Evolutionary conservation across 2,888 invertebrate species (phyloP), one percentile per base, ranked within the genome.

Genomic region (Tetranychus truncatus): DNA sequence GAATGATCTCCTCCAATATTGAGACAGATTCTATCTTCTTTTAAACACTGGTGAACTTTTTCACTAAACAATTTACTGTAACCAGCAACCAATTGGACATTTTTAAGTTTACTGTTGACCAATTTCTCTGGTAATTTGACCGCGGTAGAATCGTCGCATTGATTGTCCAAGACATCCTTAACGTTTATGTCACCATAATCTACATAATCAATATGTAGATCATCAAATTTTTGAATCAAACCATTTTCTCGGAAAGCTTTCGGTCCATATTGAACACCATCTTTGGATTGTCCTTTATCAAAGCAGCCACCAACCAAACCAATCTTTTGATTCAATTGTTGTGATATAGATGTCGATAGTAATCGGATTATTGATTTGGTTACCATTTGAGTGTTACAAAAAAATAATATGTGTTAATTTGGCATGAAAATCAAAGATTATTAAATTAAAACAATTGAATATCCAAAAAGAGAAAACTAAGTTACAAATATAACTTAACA

Each of bases 1-100:
- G 91, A 89, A 84, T 95, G 95, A 82, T 95, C 95, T 4, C 95
- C 95, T 1, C 95, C 95, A 69, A 95, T 84, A 1, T 89, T 89
- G 74, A 95, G 20, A 69, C 77, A 77, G 24, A 76, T 74, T 20
- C 74, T 72, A 1, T 69, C 74, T n/a, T 78, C 76, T 66, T 66
- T 21, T 34, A 78, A 55, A 44, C 76, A 66, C n/a, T 77, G 66
- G 66, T 73, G 73, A 11, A 78, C 78, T 74, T 72, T 73, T 20
- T 74, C 44, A 21, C 76, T 76, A 9, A 78, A 46, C 77, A 78
- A 75, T 75, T 66, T 74, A 21, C 71, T 45, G 1, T 9, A n/a
- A 21, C 18, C 18, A 20, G 34, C 20, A 6, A 74, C 24, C 8
- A 44, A 5, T n/a, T 18, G 66, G 1, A 34, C 9, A 34, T 66